Percentiles rank a stretch among this genome's conserved stretches.
These are phyloP conservation scores for Leucophora obtusa DNA, from an alignment of 2,888 invertebrate species.

Conservation along the genomic window DNA sequence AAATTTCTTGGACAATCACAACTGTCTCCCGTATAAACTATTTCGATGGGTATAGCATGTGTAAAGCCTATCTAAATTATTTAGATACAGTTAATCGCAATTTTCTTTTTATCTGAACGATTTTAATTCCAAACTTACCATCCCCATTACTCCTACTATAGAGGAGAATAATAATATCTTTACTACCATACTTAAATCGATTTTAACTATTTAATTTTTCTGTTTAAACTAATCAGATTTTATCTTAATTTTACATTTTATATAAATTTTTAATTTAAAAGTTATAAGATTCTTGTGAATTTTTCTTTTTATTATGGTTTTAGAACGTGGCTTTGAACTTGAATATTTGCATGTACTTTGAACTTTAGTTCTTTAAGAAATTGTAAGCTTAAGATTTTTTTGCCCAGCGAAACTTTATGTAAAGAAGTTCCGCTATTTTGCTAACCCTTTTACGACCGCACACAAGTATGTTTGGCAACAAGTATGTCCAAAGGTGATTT, in stretches of 20 bases:
- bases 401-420: not conserved
- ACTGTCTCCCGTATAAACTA: slow-evolving; percentile 72
- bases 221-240: slow-evolving; percentile 55
- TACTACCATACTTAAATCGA: slow-evolving; percentile 12
- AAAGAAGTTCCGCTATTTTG: too few species aligned
- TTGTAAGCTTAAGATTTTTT: not conserved
- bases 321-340: slow-evolving; percentile 58
- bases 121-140: slow-evolving; percentile 44
- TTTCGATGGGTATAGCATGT: slow-evolving; percentile 68
- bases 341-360: slow-evolving; percentile 54
- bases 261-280: slow-evolving; percentile 38
- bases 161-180: slow-evolving; percentile 21
- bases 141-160: slow-evolving; percentile 28
- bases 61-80: slow-evolving; percentile 59
- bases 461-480: too few species aligned
- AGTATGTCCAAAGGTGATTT: too few species aligned
- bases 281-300: slow-evolving; percentile 10
- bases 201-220: slow-evolving; percentile 25
- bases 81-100: not conserved
- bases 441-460: too few species aligned
- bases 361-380: slow-evolving; percentile 25
- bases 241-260: slow-evolving; percentile 40
- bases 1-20: slow-evolving; percentile 72
- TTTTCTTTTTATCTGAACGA: not conserved
- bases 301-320: slow-evolving; percentile 4